Base-by-base conservation (phyloP, 1,140 invertebrate genomes). In the Drosophila nigrodunni region DNA sequence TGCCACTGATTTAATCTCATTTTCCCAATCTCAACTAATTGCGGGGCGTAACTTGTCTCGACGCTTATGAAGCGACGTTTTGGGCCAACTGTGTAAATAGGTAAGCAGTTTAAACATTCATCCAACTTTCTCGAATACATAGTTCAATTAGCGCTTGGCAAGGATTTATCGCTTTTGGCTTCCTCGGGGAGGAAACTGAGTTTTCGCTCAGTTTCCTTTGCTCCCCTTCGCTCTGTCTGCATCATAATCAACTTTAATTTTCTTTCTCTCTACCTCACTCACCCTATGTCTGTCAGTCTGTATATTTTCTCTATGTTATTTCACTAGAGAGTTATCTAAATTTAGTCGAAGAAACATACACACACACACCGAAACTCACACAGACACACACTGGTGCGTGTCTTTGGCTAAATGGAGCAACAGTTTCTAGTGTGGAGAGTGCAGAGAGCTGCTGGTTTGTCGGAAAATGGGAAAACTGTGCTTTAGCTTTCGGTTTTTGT, bases 181-280 rank as follows among this genome's bases (percentile, higher is more conserved):
- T 34, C 41, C 25, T 15, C 7, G 18, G 60, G 47, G 60, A 61
- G 30, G 44, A 60, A 7, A 34, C 25, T 52, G 46, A 25, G 11
- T 52, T 39, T 49, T 7, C 10, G 35, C 30, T 2, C 46, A 61
- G 44, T 52, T 49, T 54, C 9, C 10, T 18, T 43, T 11, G 11
- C n/a, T 50, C 21, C 21, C 15, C 21, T 25, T n/a, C 7, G 1
- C 25, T 65, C 10, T 44, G 25, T 50, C 21, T 52, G 25, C 30
- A 50, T 54, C 58, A 60, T 62, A 70, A 62, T 70, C 67, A 70
- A 70, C 67, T 70, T 62, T 62, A 61, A 70, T 52, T 62, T 69
- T 54, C 13, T 13, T 70, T 37, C 50, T n/a, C 44, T 34, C 9
- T 30, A 9, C 35, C 43, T 58, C 4, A 7, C 37, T 58, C 52